A percentile compares a stretch with the other conserved stretches of the same genome.
Conservation (phyloP, 2,888 invertebrate genomes). For the Rhabditophanes sp. region DNA sequence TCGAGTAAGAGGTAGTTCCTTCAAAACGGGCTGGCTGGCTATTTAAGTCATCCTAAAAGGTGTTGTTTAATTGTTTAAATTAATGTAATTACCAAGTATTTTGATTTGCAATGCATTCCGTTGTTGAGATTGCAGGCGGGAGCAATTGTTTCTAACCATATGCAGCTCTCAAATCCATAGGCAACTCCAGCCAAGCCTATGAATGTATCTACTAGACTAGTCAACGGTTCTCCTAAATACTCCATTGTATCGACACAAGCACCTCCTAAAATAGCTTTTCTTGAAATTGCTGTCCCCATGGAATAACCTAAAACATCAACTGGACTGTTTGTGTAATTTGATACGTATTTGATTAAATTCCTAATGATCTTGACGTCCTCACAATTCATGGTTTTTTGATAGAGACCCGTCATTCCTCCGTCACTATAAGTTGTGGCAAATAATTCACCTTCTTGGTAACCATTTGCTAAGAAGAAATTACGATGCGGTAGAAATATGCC, state of each 20-base stretch:
- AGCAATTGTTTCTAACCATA: background rate
- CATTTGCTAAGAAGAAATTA: conserved; percentile 5
- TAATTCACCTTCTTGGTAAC: conserved; percentile 2
- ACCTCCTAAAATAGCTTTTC: conserved; percentile 4
- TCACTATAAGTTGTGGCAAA: conserved; percentile 13
- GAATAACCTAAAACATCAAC: conserved; percentile 2
- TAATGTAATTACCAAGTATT: conserved; percentile 4
- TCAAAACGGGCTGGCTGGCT: background rate
- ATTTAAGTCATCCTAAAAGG: conserved; percentile 3
- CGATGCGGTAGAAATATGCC: conserved; percentile 11
- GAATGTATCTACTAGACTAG: background rate
- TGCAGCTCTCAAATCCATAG: conserved; percentile 1
- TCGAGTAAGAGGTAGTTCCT: conserved; percentile 2
- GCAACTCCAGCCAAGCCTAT: conserved; percentile 4
- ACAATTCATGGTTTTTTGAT: conserved; percentile 10
- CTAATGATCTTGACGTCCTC: conserved; percentile 12
- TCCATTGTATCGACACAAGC: conserved; percentile 4
- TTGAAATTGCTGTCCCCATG: conserved; percentile 3
- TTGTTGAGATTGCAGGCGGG: conserved; percentile 1
- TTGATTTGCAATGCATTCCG: conserved; percentile 6
- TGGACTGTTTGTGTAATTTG: conserved; percentile 5
- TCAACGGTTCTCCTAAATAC: conserved; percentile 1
- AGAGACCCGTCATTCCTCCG: conserved; percentile 8
- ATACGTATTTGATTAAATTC: conserved; percentile 9
- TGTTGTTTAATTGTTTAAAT: background rate